Conservation (phyloP, 2,888 invertebrate genomes). For the Sphecodes monilicornis region DNA sequence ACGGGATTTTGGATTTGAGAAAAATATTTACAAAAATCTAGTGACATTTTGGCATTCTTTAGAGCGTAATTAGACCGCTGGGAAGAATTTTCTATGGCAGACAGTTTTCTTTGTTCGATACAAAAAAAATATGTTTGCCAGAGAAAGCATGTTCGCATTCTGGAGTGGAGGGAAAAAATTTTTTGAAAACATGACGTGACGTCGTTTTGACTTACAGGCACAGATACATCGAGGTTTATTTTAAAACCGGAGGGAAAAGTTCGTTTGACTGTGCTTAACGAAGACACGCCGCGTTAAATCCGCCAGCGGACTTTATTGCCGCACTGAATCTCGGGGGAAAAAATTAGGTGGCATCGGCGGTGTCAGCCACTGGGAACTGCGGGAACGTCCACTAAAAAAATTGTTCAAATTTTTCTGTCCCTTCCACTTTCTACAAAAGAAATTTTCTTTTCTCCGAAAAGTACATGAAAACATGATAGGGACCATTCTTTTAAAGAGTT, state of each 20-base stretch:
- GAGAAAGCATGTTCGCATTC: not conserved
- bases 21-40: no score
- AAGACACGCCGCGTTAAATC: constrained; percentile 78
- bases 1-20: no score
- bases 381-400: not conserved
- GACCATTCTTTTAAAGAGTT: no score
- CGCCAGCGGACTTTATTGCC: constrained; percentile 76
- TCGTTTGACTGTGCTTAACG: constrained; percentile 78
- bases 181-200: not conserved
- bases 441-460: not conserved
- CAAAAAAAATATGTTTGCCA: not conserved
- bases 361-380: not conserved
- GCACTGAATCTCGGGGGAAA: constrained; percentile 77
- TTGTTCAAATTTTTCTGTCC: not conserved
- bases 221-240: constrained; percentile 74
- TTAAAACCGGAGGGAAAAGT: constrained; percentile 82
- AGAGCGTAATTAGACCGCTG: no score
- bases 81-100: not conserved
- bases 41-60: no score
- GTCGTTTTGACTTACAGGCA: constrained; percentile 4
- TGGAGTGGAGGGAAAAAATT: not conserved
- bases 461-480: not conserved
- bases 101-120: not conserved
- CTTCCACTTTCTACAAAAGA: not conserved
- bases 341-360: constrained; percentile 67